Percentiles rank a stretch among this genome's conserved stretches.
Conservation (phyloP, 2,113 vertebrate species). For the Apteryx mantelli region DNA sequence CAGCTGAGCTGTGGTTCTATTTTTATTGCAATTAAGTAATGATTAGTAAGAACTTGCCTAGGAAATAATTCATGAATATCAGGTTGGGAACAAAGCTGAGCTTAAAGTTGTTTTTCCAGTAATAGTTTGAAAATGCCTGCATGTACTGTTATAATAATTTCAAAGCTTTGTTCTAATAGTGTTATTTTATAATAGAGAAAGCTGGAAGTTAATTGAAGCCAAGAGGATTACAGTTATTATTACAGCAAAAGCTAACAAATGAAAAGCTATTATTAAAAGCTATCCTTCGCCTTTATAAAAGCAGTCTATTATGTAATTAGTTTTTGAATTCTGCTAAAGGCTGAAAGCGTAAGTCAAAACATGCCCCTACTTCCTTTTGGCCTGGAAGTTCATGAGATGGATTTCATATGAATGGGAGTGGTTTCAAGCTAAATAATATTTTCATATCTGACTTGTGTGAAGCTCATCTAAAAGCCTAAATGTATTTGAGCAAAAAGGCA, state of each 20-base stretch:
- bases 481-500: neutral
- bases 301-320: neutral
- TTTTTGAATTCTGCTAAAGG: neutral
- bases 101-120: neutral
- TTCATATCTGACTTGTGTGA: neutral
- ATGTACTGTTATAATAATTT: neutral
- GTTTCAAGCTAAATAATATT: neutral
- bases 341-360: neutral
- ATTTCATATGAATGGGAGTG: neutral
- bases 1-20: neutral
- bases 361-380: neutral
- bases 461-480: neutral
- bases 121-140: neutral
- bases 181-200: neutral
- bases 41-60: neutral
- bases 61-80: neutral
- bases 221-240: neutral
- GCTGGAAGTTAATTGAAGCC: neutral
- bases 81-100: neutral
- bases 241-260: neutral
- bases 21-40: neutral
- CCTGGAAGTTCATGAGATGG: neutral
- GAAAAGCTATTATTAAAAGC: neutral
- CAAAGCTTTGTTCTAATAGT: slow-evolving; percentile 2
- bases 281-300: neutral